Evolutionary conservation across 2,797 vertebrate species (phyloP).

Genomic region (Pterois miles): DNA sequence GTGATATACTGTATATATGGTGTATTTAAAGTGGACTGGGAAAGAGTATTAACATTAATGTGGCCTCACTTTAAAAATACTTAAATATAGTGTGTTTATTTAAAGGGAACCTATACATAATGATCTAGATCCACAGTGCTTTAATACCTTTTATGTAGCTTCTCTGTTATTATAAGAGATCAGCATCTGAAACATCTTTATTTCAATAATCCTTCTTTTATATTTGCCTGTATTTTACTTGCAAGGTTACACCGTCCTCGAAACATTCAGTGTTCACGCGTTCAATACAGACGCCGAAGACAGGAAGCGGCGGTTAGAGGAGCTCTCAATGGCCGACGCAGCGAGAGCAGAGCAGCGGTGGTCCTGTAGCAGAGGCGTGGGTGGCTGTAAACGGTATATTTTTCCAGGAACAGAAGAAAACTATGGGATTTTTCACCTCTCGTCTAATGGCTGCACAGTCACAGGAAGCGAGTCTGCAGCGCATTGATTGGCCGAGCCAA

Average conservation of each 20-base stretch:
- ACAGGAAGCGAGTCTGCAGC: slow-evolving; percentile 75
- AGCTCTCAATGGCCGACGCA: not conserved
- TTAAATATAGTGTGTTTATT: not conserved
- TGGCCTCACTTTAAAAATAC: not conserved
- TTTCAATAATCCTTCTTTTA: not conserved
- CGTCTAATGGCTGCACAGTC: slow-evolving; percentile 68
- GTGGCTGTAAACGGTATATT: slow-evolving; percentile 2
- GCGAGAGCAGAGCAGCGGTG: not conserved
- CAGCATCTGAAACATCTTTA: not conserved
- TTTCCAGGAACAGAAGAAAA: slow-evolving; percentile 38
- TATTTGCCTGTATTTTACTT: not conserved
- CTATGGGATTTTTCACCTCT: slow-evolving; percentile 41
- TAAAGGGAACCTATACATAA: not conserved
- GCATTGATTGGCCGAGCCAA: slow-evolving; percentile 83
- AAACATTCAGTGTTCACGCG: not conserved
- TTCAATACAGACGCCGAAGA: slow-evolving; percentile 13
- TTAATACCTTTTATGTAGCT: not conserved
- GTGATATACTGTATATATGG: not conserved
- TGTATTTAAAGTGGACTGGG: not conserved
- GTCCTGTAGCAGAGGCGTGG: not conserved
- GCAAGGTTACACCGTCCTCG: slow-evolving; percentile 1
- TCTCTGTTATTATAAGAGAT: not conserved
- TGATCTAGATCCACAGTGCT: not conserved
- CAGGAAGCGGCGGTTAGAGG: not conserved
- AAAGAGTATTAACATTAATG: slow-evolving; percentile 14